Conservation (phyloP, 2,888 invertebrate species). For the Drosophila neonasuta region DNA sequence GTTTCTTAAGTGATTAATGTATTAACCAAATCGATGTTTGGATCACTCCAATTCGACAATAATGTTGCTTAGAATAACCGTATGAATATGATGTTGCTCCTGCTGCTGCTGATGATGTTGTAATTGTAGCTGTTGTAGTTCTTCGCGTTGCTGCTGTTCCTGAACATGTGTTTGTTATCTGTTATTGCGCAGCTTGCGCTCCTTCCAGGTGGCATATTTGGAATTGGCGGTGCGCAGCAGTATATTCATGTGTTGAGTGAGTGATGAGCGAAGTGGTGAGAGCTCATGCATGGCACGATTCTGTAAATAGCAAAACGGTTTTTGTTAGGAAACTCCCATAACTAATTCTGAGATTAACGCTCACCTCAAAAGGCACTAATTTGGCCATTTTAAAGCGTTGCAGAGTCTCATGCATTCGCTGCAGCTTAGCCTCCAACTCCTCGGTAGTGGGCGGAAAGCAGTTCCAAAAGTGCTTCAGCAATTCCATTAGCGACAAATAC, state of each 20-base stretch:
- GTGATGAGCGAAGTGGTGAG: slow-evolving; percentile 89
- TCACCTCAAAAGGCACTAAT: slow-evolving; percentile 92
- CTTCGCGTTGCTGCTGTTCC: slow-evolving; percentile 3
- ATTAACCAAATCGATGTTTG: slow-evolving; percentile 26
- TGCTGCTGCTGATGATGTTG: slow-evolving; percentile 13
- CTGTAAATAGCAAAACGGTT: slow-evolving; percentile 81
- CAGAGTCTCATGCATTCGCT: slow-evolving; percentile 94
- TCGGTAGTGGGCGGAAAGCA: slow-evolving; percentile 93
- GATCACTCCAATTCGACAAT: slow-evolving; percentile 34
- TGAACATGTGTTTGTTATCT: slow-evolving; percentile 75
- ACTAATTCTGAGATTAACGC: not conserved
- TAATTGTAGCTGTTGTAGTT: not conserved
- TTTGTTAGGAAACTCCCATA: not conserved
- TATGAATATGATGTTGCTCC: slow-evolving; percentile 12
- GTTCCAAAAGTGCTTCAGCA: slow-evolving; percentile 96
- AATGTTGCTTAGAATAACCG: slow-evolving; percentile 24
- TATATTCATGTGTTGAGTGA: slow-evolving; percentile 93
- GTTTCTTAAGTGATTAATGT: slow-evolving; percentile 35
- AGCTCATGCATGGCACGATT: slow-evolving; percentile 91
- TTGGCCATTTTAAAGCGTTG: slow-evolving; percentile 93
- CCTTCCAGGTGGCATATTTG: slow-evolving; percentile 94
- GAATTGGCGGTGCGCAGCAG: slow-evolving; percentile 92
- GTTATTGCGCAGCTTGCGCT: slow-evolving; percentile 85
- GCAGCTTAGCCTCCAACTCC: slow-evolving; percentile 89
- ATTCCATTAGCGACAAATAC: slow-evolving; percentile 93